A percentile compares a stretch with the other conserved stretches of the same genome.
Evolutionary conservation across 1,140 invertebrate species (phyloP).

Genomic region (Tetragonula clypearis): DNA sequence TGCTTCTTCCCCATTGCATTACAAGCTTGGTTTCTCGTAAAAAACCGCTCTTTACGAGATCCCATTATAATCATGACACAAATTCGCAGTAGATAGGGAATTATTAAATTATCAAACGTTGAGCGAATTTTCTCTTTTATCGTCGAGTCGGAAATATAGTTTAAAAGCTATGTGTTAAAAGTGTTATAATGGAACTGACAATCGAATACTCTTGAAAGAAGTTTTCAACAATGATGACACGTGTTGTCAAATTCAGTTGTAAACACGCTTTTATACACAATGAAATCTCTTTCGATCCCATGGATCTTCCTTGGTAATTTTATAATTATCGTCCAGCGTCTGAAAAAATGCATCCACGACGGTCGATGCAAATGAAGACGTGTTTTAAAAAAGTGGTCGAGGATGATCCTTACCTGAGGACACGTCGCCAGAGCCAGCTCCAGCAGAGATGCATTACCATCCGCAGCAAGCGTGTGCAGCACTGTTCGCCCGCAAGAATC

Average conservation of each 20-base stretch:
- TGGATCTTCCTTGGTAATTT: not conserved
- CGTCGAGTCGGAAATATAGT: too few relatives aligned
- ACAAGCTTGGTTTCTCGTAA: not conserved
- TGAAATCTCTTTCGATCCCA: too few relatives aligned
- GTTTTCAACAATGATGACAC: too few relatives aligned
- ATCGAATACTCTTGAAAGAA: not conserved
- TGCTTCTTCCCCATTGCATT: not conserved
- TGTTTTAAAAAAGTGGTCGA: not conserved
- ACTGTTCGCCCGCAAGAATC: conserved; percentile 87
- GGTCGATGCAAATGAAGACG: not conserved
- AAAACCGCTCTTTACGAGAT: not conserved
- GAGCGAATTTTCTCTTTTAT: too few relatives aligned
- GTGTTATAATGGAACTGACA: not conserved
- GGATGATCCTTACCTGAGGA: conserved; percentile 76
- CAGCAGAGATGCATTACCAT: conserved; percentile 86
- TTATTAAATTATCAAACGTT: too few relatives aligned
- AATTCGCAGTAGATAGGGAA: not conserved
- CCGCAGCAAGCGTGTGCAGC: conserved; percentile 89
- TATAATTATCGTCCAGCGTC: not conserved
- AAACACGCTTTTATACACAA: too few relatives aligned
- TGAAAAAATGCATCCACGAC: not conserved
- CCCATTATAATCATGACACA: not conserved
- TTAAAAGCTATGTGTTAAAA: too few relatives aligned
- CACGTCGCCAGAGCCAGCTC: conserved; percentile 85
- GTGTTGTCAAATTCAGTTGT: too few relatives aligned